phyloP scores from a whole-genome alignment of 2,113 vertebrate genomes.

The Hemiscyllium ocellatum region DNA sequence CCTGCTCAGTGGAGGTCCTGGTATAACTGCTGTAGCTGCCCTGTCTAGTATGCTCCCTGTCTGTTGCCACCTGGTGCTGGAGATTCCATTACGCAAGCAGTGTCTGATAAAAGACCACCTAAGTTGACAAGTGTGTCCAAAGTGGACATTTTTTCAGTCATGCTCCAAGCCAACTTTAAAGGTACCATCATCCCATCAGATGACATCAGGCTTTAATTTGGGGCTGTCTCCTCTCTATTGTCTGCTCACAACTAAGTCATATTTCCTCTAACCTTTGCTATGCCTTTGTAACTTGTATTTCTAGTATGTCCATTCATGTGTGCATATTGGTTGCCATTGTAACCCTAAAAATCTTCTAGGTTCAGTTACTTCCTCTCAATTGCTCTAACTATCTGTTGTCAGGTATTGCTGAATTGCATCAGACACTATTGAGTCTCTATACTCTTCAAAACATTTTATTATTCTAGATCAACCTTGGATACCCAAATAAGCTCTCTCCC shows the following conservation, averaged over 20 bases:
- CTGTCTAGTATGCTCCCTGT: too few relatives aligned
- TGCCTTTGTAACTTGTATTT: background rate
- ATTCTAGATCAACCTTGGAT: background rate
- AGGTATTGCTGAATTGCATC: too few relatives aligned
- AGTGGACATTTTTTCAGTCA: background rate
- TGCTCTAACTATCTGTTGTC: too few relatives aligned
- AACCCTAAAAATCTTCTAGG: background rate
- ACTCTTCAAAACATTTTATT: background rate
- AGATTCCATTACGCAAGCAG: background rate
- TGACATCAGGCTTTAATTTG: background rate
- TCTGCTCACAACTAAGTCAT: background rate
- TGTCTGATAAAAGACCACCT: background rate
- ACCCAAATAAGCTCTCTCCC: background rate
- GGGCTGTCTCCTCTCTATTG: background rate
- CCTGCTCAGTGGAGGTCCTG: too few relatives aligned
- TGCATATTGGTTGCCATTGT: background rate
- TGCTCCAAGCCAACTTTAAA: too few relatives aligned
- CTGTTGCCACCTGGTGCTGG: too few relatives aligned
- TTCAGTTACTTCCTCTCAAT: background rate
- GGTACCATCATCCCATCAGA: too few relatives aligned
- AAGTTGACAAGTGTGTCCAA: background rate
- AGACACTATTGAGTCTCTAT: too few relatives aligned
- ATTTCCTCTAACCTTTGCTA: too few relatives aligned
- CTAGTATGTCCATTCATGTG: background rate
- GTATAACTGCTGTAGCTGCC: too few relatives aligned